A percentile compares a stretch with the other conserved stretches of the same genome.
Conservation (phyloP, 2,888 invertebrate species). For the Nezara viridula region DNA sequence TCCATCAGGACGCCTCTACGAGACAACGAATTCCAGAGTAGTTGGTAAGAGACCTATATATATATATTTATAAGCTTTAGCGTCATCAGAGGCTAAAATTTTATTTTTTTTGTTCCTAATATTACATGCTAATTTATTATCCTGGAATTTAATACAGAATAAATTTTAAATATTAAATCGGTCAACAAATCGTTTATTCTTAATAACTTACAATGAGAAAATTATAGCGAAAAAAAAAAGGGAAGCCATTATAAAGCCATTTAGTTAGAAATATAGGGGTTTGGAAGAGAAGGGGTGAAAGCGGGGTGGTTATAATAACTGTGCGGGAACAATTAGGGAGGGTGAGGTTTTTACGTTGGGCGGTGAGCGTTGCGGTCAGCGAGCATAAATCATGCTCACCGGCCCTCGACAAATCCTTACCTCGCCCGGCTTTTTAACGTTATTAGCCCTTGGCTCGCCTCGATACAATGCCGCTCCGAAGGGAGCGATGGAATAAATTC, state of each 20-base stretch:
- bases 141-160: no score
- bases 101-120: no score
- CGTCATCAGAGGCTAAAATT: no score
- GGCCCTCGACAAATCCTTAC: slow-evolving; percentile 8
- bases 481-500: neutral
- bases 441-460: neutral
- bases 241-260: slow-evolving; percentile 3
- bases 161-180: no score
- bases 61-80: no score
- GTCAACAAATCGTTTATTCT: neutral
- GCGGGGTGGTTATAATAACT: slow-evolving; percentile 27
- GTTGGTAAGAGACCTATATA: no score
- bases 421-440: neutral
- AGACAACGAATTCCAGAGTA: no score
- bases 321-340: slow-evolving; percentile 23
- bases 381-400: slow-evolving; percentile 17
- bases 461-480: neutral
- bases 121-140: no score
- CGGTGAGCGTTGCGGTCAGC: slow-evolving; percentile 19
- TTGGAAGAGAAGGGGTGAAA: neutral
- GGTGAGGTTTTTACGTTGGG: slow-evolving; percentile 5
- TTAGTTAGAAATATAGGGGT: neutral
- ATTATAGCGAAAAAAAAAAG: neutral
- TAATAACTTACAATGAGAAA: neutral
- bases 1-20: no score